These are phyloP conservation scores for Neopipo cinnamomea DNA, from an alignment of 2,113 vertebrate genomes.

Conservation along the genomic window DNA sequence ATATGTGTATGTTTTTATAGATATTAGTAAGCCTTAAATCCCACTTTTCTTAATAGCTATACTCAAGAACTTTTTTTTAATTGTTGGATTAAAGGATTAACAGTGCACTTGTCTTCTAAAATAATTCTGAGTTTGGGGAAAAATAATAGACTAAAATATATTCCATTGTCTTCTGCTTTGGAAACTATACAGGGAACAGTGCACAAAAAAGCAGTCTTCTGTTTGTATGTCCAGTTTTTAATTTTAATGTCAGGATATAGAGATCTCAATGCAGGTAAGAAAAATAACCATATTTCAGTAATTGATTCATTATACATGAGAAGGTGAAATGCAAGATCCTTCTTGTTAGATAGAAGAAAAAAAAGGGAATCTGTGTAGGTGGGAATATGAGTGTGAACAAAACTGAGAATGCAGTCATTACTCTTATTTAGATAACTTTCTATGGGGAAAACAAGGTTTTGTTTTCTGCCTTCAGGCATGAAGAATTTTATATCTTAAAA, in stretches of 20 bases:
- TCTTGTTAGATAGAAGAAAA: background rate
- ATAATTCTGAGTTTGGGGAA: background rate
- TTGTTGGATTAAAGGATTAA: background rate
- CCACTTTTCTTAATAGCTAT: background rate
- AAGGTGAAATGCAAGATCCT: background rate
- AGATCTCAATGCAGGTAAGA: background rate
- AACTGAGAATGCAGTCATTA: background rate
- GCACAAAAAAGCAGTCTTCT: background rate
- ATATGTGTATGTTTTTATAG: background rate
- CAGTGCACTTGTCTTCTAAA: background rate
- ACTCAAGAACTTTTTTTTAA: background rate
- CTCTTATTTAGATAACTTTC: background rate
- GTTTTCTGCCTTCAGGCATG: background rate
- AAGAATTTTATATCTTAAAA: background rate
- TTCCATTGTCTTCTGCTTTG: background rate
- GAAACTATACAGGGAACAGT: background rate
- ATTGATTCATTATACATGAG: background rate
- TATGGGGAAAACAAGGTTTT: accelerated
- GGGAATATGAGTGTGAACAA: background rate
- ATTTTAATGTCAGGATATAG: background rate
- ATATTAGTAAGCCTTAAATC: background rate
- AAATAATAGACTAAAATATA: background rate
- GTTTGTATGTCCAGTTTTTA: background rate
- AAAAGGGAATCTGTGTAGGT: background rate
- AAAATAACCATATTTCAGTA: background rate